Percentiles rank a stretch among this genome's conserved stretches.
These are phyloP conservation scores for Globodera ellingtonae DNA, from an alignment of 1,140 invertebrate species.

Conservation along the genomic window DNA sequence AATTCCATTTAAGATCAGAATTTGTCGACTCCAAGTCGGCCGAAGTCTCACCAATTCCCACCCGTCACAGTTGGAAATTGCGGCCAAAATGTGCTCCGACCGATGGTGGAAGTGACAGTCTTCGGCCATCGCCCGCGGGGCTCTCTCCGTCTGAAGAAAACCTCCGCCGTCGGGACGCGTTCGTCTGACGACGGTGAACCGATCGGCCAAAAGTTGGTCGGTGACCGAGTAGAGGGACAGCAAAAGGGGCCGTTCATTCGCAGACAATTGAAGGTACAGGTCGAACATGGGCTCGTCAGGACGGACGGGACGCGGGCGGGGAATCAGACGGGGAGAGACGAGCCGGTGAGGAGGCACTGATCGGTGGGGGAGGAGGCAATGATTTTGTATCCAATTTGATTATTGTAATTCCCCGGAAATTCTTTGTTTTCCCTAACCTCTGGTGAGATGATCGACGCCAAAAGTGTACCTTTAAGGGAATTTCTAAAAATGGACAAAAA, in stretches of 20 bases:
- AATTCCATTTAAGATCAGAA: too few species aligned
- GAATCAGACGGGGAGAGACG: slow-evolving; percentile 45
- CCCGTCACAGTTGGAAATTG: slow-evolving; percentile 60
- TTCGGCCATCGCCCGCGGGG: slow-evolving; percentile 32
- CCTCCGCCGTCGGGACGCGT: slow-evolving; percentile 47
- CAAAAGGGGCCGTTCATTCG: slow-evolving; percentile 32
- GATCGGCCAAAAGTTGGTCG: slow-evolving; percentile 48
- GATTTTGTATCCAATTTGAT: not conserved
- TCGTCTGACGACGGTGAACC: slow-evolving; percentile 55
- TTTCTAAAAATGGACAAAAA: slow-evolving; percentile 14
- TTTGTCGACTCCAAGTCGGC: too few species aligned
- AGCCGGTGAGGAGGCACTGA: slow-evolving; percentile 57
- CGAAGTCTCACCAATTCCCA: slow-evolving; percentile 40
- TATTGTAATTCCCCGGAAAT: too few species aligned
- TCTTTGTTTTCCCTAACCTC: slow-evolving; percentile 25
- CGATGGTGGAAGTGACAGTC: slow-evolving; percentile 59
- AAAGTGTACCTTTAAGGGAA: slow-evolving; percentile 12
- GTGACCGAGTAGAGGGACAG: slow-evolving; percentile 50
- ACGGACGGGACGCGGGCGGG: slow-evolving; percentile 27
- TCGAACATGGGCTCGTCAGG: slow-evolving; percentile 31
- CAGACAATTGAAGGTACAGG: slow-evolving; percentile 22
- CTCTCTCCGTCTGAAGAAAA: slow-evolving; percentile 16
- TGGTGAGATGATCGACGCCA: slow-evolving; percentile 23
- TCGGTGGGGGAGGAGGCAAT: slow-evolving; percentile 12
- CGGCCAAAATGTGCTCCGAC: slow-evolving; percentile 59